Base-by-base conservation (phyloP, 2,113 vertebrate species). In the Progne subis region DNA sequence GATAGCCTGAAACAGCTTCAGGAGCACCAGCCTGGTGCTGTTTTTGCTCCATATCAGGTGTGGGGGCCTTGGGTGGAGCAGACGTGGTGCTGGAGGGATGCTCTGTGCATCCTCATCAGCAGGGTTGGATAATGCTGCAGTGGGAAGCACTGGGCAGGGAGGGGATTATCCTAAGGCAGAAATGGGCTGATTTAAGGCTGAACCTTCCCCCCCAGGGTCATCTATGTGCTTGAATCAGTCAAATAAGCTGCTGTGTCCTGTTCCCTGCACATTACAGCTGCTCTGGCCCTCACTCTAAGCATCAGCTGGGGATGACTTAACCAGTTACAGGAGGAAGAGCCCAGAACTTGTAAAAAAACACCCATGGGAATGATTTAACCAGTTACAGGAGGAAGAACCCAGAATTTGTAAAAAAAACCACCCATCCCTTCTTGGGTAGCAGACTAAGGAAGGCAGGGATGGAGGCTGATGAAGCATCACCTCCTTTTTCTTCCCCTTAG, bases 141-240 rank as follows among this genome's bases (percentile, higher is more conserved):
- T 3, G 1, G 17, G 80, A 53, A 80, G 46, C 4, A 2, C 53
- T 25, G 63, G 80, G 53, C 43, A 77, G 55, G 50, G 18, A 78
- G 7, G 5, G 37, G 72, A 95, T 86, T 49, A 61, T 18, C 8
- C 65, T 41, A 86, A 93, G 50, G 71, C 85, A 81, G 34, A 81
- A 94, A 81, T 67, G 67, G 82, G 80, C 82, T 81, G 44, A 88
- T 32, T 70, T 63, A 82, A 56, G 50, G 53, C 74, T 86, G 81
- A 86, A 49, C 59, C 29, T 72, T 79, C n/a, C 28, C 37, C 41
- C 41, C 14, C 82, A 60, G 44, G 26, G 41, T 71, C 50, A 90
- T 44, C 72, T 55, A 11, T 68, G 44, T 64, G 53, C 18, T 43
- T 60, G 39, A 82, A 34, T 78, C 46, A 44, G 65, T 72, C 44